Base-by-base conservation (phyloP, 1,140 invertebrate genomes). In the Pseudomyrmex sp. region DNA sequence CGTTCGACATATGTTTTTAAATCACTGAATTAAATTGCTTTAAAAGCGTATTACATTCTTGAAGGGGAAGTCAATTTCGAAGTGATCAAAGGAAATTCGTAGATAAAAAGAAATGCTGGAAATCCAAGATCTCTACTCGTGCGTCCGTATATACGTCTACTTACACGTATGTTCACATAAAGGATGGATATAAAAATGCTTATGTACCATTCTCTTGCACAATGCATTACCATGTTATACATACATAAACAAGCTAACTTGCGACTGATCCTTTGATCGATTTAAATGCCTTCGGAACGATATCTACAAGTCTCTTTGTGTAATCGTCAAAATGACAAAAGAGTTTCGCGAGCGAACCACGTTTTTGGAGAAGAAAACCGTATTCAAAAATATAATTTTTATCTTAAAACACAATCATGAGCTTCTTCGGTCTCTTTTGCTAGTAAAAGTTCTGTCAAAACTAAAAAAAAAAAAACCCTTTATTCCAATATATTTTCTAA, bases 241-340 rank as follows among this genome's bases (percentile, higher is more conserved):
- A 13, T n/a, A 68, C 66, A 23, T 26, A 56, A 77, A 68, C n/a
- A 66, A 4, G n/a, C 56, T 18, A 52, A 52, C 35, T 56, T 66
- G 4, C 23, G 20, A 66, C 23, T n/a, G 8, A 2, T 76, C 56
- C 48, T 77, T 77, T 54, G 74, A 77, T 23, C 46, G 52, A 54
- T 54, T 66, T 66, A 23, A 3, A 65, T 7, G 35, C 0, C 35
- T 35, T 35, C 0, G 35, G 5, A 35, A 7, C 5, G 35, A 35
- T 35, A 35, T 35, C 35, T 35, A 35, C 35, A 35, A 35, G 5
- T 35, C 35, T 54, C 62, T 76, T 76, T 26, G 74, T 66, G 12
- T 20, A 66, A 48, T 35, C 20, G 26, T 65, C 59, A 48, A 63
- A 35, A 35, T 75, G 44, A 3, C 10, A 65, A 66, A 66, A 23